Base-by-base conservation (phyloP, 2,113 vertebrate genomes). In the Herpetotheres cachinnans region DNA sequence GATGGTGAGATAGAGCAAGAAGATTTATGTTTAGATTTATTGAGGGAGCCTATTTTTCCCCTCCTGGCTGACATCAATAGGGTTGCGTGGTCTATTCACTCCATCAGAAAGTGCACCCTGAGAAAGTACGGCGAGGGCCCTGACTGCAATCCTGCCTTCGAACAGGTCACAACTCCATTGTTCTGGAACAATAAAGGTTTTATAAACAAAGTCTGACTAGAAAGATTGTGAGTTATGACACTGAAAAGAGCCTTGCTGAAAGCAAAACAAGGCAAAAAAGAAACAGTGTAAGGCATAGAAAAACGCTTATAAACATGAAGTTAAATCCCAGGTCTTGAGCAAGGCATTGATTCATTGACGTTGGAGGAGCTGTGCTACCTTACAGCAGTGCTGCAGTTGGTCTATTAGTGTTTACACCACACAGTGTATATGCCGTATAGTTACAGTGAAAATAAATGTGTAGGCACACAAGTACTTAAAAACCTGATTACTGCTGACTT, bases 141-240 rank as follows among this genome's bases (percentile, higher is more conserved):
- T 38, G 87, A 47, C 80, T 85, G 94, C 89, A 66, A 29, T 76
- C 87, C 93, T 95, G 93, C 78, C 66, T 90, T 91, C 3, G 0
- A 93, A 70, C 84, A 93, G 97, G 93, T 95, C 96, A 97, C 89
- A 86, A 50, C 66, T 91, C 74, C 82, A 93, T 97, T 97, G 94
- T 96, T 91, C 84, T 82, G 82, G 32, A 91, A 97, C 94, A 97
- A 96, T 90, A 67, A 90, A 56, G 81, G 93, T 89, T 97, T 93
- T 95, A 91, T 86, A 95, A 97, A 96, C 91, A 94, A 93, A 77
- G 87, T 70, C 93, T 91, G 78, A 73, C 78, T 83, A 70, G 89
- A 88, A 96, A 85, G 94, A 67, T 55, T 49, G 70, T 92, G 94
- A 96, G 59, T 97, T 96, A 95, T 94, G 84, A 90, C 47, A 82